These are phyloP conservation scores for Fopius arisanus DNA, from an alignment of 1,140 invertebrate genomes.

Conservation along the genomic window DNA sequence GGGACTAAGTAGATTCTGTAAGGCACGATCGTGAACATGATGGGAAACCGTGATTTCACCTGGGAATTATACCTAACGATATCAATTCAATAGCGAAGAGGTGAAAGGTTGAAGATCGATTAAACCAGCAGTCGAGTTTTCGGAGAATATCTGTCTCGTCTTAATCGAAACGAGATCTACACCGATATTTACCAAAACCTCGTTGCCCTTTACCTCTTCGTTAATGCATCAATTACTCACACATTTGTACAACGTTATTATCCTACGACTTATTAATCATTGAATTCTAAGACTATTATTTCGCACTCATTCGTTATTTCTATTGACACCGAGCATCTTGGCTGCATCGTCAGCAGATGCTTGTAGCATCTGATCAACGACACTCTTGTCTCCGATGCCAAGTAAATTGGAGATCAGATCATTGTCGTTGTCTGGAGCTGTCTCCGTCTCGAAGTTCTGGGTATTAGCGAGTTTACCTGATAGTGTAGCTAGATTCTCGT, in stretches of 20 bases:
- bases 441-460: slow-evolving; percentile 57
- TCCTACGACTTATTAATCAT: not conserved
- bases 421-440: slow-evolving; percentile 59
- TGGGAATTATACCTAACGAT: not conserved
- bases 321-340: slow-evolving; percentile 82
- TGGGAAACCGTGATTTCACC: slow-evolving; percentile 24
- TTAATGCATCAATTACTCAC: not conserved
- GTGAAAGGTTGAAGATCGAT: too few species aligned
- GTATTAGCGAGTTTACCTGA: slow-evolving; percentile 67
- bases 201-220: too few species aligned
- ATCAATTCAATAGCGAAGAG: too few species aligned
- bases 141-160: too few species aligned
- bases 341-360: slow-evolving; percentile 87
- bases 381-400: slow-evolving; percentile 85
- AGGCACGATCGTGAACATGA: slow-evolving; percentile 52
- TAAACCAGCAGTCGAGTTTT: too few species aligned
- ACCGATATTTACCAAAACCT: too few species aligned
- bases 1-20: slow-evolving; percentile 37
- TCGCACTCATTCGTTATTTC: slow-evolving; percentile 50
- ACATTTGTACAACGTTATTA: not conserved
- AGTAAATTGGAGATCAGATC: slow-evolving; percentile 90
- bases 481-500: slow-evolving; percentile 57
- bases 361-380: slow-evolving; percentile 84
- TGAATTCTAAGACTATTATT: not conserved
- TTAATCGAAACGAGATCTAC: too few species aligned